phyloP scores from a whole-genome alignment of 1,140 invertebrate species.

The Mercenaria mercenaria region DNA sequence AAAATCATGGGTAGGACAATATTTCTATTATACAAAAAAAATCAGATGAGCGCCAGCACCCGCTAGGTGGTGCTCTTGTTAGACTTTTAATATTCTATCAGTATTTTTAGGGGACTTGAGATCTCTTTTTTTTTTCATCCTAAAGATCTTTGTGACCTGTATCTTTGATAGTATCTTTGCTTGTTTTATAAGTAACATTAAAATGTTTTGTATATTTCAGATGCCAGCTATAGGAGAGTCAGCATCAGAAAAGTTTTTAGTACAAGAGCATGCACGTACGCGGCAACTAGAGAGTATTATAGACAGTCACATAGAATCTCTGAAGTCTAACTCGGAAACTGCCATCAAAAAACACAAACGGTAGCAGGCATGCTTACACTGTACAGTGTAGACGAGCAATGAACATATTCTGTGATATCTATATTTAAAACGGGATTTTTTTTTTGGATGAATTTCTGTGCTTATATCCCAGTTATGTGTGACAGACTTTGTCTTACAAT shows the following conservation, averaged over 20 bases:
- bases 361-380: neutral
- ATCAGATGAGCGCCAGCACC: no score
- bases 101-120: no score
- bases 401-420: neutral
- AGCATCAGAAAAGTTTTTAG: constrained; percentile 54
- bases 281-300: constrained; percentile 60
- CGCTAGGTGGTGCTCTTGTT: no score
- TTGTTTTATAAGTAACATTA: no score
- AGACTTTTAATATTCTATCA: no score
- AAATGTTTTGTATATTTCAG: constrained; percentile 41
- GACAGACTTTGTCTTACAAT: no score
- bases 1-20: no score
- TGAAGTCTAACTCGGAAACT: constrained; percentile 59
- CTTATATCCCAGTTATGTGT: no score
- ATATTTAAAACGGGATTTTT: neutral
- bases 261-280: constrained; percentile 26
- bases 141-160: no score
- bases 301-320: constrained; percentile 57
- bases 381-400: neutral
- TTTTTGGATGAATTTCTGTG: neutral
- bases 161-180: no score
- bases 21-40: no score
- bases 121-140: no score
- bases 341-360: constrained; percentile 62
- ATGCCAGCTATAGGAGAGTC: neutral